Percentiles rank a stretch among this genome's conserved stretches.
Evolutionary conservation across 1,140 invertebrate species (phyloP).

Genomic region (Danaus plexippus): DNA sequence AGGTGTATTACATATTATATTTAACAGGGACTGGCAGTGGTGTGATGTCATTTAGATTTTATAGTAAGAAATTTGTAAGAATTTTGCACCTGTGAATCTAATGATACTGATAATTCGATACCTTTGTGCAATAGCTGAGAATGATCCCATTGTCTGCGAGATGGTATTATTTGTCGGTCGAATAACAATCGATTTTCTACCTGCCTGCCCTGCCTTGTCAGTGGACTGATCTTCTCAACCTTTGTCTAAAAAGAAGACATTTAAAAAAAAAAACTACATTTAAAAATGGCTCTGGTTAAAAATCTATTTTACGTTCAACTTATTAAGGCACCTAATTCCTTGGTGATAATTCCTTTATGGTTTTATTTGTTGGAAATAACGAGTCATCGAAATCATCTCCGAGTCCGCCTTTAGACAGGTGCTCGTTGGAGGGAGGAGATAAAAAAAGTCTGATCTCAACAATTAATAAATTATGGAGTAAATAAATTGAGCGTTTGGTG

Average conservation of each 20-base stretch:
- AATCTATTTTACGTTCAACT: conserved; percentile 2
- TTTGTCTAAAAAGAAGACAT: conserved; percentile 41
- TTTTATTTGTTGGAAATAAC: conserved; percentile 57
- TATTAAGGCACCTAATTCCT: conserved; percentile 6
- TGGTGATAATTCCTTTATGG: conserved; percentile 5
- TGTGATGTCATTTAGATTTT: too few species aligned
- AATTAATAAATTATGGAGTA: conserved; percentile 59
- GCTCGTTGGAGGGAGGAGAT: conserved; percentile 30
- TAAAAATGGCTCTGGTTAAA: conserved; percentile 4
- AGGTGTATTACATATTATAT: too few species aligned
- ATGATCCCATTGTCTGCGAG: conserved; percentile 32
- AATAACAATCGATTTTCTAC: conserved; percentile 64
- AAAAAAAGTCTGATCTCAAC: conserved; percentile 39
- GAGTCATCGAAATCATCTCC: conserved; percentile 58
- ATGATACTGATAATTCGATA: conserved; percentile 7
- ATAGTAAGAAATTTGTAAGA: too few species aligned
- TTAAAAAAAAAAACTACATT: conserved; percentile 30
- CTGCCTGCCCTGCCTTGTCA: conserved; percentile 42
- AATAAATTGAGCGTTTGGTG: conserved; percentile 25
- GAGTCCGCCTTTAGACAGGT: conserved; percentile 50
- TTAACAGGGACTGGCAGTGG: too few species aligned
- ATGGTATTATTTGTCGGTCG: conserved; percentile 12
- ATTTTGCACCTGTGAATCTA: neutral
- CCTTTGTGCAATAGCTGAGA: conserved; percentile 14
- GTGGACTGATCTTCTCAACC: conserved; percentile 53